Percentiles rank a stretch among this genome's conserved stretches.
These are phyloP conservation scores for Eupithecia vulgata DNA, from an alignment of 2,888 invertebrate species.

Conservation along the genomic window DNA sequence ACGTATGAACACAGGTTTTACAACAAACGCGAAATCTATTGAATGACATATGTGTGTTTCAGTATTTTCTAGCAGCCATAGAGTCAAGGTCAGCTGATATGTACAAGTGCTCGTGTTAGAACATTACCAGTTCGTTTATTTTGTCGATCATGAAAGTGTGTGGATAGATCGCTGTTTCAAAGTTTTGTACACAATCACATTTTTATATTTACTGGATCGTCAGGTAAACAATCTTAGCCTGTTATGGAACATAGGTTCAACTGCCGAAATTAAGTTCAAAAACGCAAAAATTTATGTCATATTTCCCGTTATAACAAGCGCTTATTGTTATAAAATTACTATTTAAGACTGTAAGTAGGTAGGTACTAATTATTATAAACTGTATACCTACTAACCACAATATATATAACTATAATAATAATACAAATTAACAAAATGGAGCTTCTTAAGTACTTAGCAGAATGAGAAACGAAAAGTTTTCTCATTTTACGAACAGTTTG, in stretches of 20 bases:
- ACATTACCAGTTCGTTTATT: neutral
- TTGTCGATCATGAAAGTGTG: too few relatives aligned
- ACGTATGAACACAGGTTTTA: neutral
- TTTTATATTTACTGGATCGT: neutral
- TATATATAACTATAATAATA: too few relatives aligned
- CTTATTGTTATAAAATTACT: neutral
- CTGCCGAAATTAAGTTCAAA: neutral
- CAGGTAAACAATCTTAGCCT: neutral
- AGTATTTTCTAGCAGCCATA: neutral
- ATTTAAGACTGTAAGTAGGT: neutral
- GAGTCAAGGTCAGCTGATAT: neutral
- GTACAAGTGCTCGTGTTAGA: neutral
- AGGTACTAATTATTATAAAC: neutral
- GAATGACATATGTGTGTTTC: neutral
- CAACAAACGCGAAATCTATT: neutral
- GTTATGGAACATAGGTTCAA: too few relatives aligned
- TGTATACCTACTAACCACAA: too few relatives aligned
- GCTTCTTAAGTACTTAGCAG: constrained; percentile 30
- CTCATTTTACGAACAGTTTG: constrained; percentile 23
- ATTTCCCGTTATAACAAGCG: neutral
- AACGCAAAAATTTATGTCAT: neutral
- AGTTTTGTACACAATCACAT: neutral
- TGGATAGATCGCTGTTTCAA: neutral
- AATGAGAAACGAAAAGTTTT: constrained; percentile 37
- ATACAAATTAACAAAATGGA: constrained; percentile 39